Evolutionary conservation across 2,113 vertebrate species (phyloP).

Genomic region (Vimba vimba): DNA sequence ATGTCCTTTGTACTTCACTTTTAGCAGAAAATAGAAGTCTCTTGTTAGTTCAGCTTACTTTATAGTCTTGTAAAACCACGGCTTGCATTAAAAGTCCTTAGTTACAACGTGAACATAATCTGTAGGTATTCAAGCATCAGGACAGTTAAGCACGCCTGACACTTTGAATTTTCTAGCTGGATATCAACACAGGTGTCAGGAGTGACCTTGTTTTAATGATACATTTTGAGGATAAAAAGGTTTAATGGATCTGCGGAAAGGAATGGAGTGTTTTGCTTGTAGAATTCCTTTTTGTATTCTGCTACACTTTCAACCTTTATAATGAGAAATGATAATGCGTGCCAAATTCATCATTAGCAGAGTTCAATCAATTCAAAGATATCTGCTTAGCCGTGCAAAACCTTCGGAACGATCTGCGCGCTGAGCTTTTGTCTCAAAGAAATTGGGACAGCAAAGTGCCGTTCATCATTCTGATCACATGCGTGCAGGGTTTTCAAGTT

Average conservation of each 20-base stretch:
- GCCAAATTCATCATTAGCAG: slow-evolving; percentile 54
- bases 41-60: background rate
- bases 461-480: slow-evolving; percentile 55
- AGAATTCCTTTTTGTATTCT: slow-evolving; percentile 39
- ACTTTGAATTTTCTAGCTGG: background rate
- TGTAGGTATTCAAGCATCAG: background rate
- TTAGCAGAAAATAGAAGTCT: background rate
- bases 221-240: slow-evolving; percentile 31
- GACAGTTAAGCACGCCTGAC: slow-evolving; percentile 2
- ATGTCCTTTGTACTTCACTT: background rate
- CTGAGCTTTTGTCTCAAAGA: slow-evolving; percentile 47
- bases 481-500: slow-evolving; percentile 24
- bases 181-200: slow-evolving; percentile 14
- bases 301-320: slow-evolving; percentile 55
- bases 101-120: background rate
- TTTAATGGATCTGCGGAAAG: slow-evolving; percentile 32
- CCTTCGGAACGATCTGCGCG: slow-evolving; percentile 25
- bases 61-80: background rate
- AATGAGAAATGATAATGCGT: slow-evolving; percentile 68
- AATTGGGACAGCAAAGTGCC: slow-evolving; percentile 40
- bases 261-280: slow-evolving; percentile 42
- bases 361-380: slow-evolving; percentile 58
- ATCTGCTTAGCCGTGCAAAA: slow-evolving; percentile 53
- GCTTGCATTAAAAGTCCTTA: background rate
- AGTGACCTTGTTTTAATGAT: slow-evolving; percentile 35